These are phyloP conservation scores for Bibio marci DNA, from an alignment of 2,888 invertebrate genomes.

Conservation along the genomic window DNA sequence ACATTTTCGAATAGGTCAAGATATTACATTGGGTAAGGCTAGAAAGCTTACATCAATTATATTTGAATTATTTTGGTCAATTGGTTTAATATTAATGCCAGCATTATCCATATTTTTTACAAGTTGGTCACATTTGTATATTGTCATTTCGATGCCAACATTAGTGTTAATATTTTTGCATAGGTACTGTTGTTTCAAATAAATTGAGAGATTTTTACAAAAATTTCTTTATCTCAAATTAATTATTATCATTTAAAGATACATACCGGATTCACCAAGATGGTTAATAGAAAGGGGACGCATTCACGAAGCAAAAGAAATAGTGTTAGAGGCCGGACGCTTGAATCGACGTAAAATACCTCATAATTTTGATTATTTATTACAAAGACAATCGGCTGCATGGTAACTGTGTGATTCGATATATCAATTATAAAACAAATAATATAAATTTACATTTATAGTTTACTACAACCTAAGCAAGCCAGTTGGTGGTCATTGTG, in stretches of 20 bases:
- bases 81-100: conserved; percentile 31
- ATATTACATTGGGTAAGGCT: conserved; percentile 29
- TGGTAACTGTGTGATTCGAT: not conserved
- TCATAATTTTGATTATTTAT: conserved; percentile 14
- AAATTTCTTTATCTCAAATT: too few relatives aligned
- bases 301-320: conserved; percentile 25
- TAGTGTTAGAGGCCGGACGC: conserved; percentile 24
- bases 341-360: conserved; percentile 25
- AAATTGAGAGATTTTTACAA: too few relatives aligned
- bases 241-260: too few relatives aligned
- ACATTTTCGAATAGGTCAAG: conserved; percentile 8
- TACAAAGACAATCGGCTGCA: not conserved
- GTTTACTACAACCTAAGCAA: conserved; percentile 5
- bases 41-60: conserved; percentile 25
- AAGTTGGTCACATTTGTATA: conserved; percentile 30
- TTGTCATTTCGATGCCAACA: conserved; percentile 31
- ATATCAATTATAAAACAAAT: too few relatives aligned
- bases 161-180: conserved; percentile 27
- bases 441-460: too few relatives aligned
- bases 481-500: conserved; percentile 22
- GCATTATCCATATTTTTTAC: conserved; percentile 28
- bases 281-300: conserved; percentile 30
- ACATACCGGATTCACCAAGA: conserved; percentile 32
- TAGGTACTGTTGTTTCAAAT: conserved; percentile 18
- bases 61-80: conserved; percentile 32